Conservation (phyloP, 2,797 vertebrate species). For the Myotis planiceps region DNA sequence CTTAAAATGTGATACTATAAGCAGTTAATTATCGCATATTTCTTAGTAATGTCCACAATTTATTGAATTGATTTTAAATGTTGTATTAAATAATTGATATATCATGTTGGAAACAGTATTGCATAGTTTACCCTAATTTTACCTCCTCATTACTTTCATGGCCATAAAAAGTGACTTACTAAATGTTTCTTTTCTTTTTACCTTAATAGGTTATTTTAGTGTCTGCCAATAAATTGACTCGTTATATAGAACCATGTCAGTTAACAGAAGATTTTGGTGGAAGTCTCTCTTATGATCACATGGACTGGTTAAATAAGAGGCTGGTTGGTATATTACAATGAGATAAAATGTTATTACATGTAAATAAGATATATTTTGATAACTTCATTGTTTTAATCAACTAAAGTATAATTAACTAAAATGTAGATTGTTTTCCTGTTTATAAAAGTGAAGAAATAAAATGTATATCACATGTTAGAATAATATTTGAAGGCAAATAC, state of each 20-base stretch:
- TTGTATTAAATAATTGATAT: conserved; percentile 22
- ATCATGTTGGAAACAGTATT: not conserved
- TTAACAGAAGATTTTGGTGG: conserved; percentile 98
- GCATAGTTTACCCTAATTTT: not conserved
- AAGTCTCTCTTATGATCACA: conserved; percentile 96
- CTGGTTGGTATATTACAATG: conserved; percentile 89
- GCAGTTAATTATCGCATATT: not conserved
- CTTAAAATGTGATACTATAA: not conserved
- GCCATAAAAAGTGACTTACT: not conserved
- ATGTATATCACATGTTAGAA: not conserved
- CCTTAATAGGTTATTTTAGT: conserved; percentile 96
- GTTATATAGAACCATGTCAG: conserved; percentile 98
- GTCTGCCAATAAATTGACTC: conserved; percentile 97
- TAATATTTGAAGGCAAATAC: not conserved
- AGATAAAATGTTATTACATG: conserved; percentile 50
- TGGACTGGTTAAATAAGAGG: conserved; percentile 98
- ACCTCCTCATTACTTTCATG: not conserved
- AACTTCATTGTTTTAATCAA: not conserved
- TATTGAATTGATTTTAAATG: conserved; percentile 41
- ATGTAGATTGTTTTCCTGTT: not conserved
- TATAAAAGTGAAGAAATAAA: not conserved
- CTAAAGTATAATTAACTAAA: not conserved
- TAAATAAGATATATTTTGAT: conserved; percentile 16
- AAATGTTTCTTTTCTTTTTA: not conserved
- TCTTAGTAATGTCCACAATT: conserved; percentile 17